Evolutionary conservation across 2,888 invertebrate genomes (phyloP).

Genomic region (Silvanus unidentatus): DNA sequence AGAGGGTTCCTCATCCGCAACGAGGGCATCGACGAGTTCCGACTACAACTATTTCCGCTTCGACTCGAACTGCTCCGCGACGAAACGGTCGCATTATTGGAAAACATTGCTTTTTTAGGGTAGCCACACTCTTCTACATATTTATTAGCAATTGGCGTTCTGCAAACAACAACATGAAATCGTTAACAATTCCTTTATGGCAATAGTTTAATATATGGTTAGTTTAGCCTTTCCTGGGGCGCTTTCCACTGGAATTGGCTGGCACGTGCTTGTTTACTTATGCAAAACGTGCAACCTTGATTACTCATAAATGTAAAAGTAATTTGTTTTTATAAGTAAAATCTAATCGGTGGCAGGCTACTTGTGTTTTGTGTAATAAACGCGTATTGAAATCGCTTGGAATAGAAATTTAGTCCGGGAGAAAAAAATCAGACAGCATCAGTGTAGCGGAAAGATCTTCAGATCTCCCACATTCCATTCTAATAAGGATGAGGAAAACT

Average conservation of each 20-base stretch:
- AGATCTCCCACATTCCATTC: too few relatives aligned
- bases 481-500: too few relatives aligned
- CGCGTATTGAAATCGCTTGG: too few relatives aligned
- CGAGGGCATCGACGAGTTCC: constrained; percentile 44
- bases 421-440: too few relatives aligned
- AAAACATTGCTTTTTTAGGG: constrained; percentile 32
- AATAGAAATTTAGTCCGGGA: too few relatives aligned
- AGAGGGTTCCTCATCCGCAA: constrained; percentile 36
- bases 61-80: constrained; percentile 39
- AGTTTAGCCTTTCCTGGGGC: neutral
- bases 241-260: neutral
- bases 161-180: neutral
- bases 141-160: neutral
- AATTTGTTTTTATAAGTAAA: neutral
- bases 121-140: neutral
- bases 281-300: constrained; percentile 6
- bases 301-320: constrained; percentile 4
- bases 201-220: neutral
- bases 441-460: too few relatives aligned
- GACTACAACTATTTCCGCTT: constrained; percentile 37
- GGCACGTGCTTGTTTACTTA: constrained; percentile 3
- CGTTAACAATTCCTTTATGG: neutral
- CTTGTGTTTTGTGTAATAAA: too few relatives aligned
- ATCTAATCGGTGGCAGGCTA: too few relatives aligned
- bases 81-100: constrained; percentile 37